Conservation (phyloP, 2,797 vertebrate genomes). For the Brachyrhaphis roseni region DNA sequence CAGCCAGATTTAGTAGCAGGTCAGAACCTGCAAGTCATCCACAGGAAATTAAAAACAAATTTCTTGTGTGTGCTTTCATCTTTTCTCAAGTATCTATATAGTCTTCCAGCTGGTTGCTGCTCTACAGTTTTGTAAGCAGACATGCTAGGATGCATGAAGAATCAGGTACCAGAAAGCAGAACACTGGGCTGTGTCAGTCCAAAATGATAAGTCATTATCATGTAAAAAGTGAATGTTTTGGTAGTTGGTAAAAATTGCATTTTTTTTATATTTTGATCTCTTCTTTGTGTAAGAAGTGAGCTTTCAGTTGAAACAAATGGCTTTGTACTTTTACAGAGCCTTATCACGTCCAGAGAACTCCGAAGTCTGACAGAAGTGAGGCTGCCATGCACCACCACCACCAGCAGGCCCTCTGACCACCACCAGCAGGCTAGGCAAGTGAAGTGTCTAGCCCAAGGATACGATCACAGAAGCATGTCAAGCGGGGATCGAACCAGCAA, state of each 20-base stretch:
- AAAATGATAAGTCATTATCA: background rate
- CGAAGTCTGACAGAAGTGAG: no score
- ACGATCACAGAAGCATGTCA: no score
- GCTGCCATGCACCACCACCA: no score
- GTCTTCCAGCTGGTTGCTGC: background rate
- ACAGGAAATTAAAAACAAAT: slow-evolving; percentile 36
- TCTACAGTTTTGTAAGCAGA: background rate
- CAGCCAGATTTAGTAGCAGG: slow-evolving; percentile 33
- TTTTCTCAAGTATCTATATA: background rate
- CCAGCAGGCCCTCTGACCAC: no score
- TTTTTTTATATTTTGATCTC: background rate
- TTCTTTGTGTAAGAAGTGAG: background rate
- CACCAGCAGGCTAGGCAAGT: no score
- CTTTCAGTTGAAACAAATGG: background rate
- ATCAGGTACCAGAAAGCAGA: background rate
- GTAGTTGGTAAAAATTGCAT: background rate
- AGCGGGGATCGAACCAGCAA: no score
- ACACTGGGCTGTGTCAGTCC: background rate
- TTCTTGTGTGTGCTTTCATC: background rate
- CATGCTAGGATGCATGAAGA: slow-evolving; percentile 2
- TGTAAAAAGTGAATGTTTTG: background rate
- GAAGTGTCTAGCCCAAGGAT: no score
- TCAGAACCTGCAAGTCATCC: slow-evolving; percentile 27
- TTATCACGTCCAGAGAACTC: no score
- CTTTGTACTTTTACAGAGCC: no score